Conservation (phyloP, 2,888 invertebrate genomes). For the Trissoscelio sp. region DNA sequence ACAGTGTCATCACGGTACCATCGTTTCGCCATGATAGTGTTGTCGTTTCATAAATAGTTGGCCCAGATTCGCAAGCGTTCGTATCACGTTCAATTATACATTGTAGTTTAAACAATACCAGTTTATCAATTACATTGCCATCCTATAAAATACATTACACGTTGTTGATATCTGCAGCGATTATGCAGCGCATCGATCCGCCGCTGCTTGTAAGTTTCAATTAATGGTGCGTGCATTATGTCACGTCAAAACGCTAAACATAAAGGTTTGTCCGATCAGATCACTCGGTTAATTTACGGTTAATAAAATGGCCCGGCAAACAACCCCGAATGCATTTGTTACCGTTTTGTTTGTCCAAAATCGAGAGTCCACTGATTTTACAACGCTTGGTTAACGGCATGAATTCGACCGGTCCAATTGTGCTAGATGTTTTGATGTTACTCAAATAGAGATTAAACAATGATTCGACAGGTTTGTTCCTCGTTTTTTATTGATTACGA, state of each 20-base stretch:
- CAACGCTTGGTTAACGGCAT: conserved; percentile 13
- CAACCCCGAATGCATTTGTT: conserved; percentile 15
- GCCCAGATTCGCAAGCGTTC: conserved; percentile 51
- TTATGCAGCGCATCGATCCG: conserved; percentile 50
- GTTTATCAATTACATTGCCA: conserved; percentile 57
- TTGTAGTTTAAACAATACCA: conserved; percentile 54
- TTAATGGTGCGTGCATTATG: conserved; percentile 54
- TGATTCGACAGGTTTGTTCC: too few species aligned
- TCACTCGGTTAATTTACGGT: conserved; percentile 38
- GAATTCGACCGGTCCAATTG: conserved; percentile 10
- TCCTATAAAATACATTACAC: conserved; percentile 55
- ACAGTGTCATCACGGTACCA: conserved; percentile 38
- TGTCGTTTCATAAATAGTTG: conserved; percentile 51
- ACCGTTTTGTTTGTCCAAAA: conserved; percentile 18
- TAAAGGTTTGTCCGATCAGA: conserved; percentile 39
- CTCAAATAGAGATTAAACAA: not conserved
- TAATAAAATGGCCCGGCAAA: conserved; percentile 41
- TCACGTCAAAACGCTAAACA: conserved; percentile 35
- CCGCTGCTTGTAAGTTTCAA: conserved; percentile 56
- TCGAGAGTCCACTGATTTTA: conserved; percentile 4
- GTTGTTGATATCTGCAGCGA: conserved; percentile 44
- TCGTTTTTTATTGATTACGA: too few species aligned
- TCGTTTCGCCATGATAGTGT: conserved; percentile 36
- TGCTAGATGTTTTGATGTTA: conserved; percentile 1
- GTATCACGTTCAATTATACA: conserved; percentile 56